phyloP scores from a whole-genome alignment of 2,888 invertebrate genomes.

The Calameuta idolon region DNA sequence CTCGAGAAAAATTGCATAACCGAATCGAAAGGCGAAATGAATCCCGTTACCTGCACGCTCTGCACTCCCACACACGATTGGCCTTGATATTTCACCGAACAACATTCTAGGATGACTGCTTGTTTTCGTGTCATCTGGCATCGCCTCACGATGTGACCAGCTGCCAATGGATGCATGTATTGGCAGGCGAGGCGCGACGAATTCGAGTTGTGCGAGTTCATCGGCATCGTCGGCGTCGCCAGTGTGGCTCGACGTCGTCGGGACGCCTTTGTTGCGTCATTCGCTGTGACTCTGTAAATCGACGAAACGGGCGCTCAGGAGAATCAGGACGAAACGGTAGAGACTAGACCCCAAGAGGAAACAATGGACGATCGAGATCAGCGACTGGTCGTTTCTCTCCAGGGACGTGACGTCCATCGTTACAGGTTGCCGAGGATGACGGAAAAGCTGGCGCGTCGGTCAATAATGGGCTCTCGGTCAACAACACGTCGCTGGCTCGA shows the following conservation, averaged over 20 bases:
- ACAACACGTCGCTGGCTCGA: neutral
- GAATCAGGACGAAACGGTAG: slow-evolving; percentile 9
- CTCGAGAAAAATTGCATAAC: neutral
- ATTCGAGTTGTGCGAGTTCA: slow-evolving; percentile 35
- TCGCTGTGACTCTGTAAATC: neutral
- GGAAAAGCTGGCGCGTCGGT: neutral
- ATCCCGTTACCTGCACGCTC: slow-evolving; percentile 24
- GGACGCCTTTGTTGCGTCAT: slow-evolving; percentile 18
- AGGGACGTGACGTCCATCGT: neutral
- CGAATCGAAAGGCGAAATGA: slow-evolving; percentile 19
- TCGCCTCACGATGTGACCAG: slow-evolving; percentile 3
- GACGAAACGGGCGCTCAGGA: neutral
- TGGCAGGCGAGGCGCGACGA: slow-evolving; percentile 40
- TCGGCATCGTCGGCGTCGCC: slow-evolving; percentile 14
- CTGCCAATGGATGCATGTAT: slow-evolving; percentile 8
- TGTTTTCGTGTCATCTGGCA: slow-evolving; percentile 36
- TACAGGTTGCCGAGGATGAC: neutral
- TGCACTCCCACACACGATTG: slow-evolving; percentile 16
- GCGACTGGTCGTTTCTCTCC: neutral
- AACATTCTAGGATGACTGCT: slow-evolving; percentile 39
- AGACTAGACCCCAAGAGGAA: neutral
- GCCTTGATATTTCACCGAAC: slow-evolving; percentile 43
- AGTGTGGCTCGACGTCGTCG: slow-evolving; percentile 29
- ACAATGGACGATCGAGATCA: neutral
- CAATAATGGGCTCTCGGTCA: neutral